These are phyloP conservation scores for Vulpes ferrilata DNA, from an alignment of 2,113 vertebrate species.

Conservation along the genomic window DNA sequence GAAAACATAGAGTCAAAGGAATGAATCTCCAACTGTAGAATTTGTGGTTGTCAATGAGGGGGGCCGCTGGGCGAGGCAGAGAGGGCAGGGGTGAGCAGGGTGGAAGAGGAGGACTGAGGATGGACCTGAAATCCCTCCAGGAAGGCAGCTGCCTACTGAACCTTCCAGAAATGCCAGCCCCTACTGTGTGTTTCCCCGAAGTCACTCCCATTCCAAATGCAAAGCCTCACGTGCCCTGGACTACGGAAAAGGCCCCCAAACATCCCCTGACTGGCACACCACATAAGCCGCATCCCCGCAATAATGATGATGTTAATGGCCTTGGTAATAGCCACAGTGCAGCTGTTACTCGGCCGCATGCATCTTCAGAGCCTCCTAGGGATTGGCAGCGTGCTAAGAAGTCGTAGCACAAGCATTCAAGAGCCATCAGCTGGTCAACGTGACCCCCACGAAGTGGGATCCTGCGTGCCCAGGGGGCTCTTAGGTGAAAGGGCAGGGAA, in stretches of 20 bases:
- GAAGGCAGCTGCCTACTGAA: not conserved
- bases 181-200: not conserved
- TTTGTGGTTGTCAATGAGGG: not conserved
- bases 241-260: conserved; percentile 66
- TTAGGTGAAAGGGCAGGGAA: not conserved
- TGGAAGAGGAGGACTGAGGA: not conserved
- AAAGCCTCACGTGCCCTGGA: conserved; percentile 55
- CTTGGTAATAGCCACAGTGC: conserved; percentile 67
- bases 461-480: not conserved
- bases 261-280: conserved; percentile 64
- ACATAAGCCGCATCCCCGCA: conserved; percentile 60
- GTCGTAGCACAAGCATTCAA: conserved; percentile 34
- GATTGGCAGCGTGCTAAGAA: conserved; percentile 74
- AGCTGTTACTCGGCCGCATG: conserved; percentile 74
- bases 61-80: not conserved
- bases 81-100: not conserved
- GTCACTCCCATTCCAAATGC: conserved; percentile 49
- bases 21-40: conserved; percentile 55
- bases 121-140: not conserved
- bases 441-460: conserved; percentile 34
- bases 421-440: conserved; percentile 51
- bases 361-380: conserved; percentile 73
- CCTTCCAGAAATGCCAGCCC: conserved; percentile 1
- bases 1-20: conserved; percentile 52
- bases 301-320: conserved; percentile 79